Base-by-base conservation (phyloP, 2,113 vertebrate species). In the Brachionichthys hirsutus region DNA sequence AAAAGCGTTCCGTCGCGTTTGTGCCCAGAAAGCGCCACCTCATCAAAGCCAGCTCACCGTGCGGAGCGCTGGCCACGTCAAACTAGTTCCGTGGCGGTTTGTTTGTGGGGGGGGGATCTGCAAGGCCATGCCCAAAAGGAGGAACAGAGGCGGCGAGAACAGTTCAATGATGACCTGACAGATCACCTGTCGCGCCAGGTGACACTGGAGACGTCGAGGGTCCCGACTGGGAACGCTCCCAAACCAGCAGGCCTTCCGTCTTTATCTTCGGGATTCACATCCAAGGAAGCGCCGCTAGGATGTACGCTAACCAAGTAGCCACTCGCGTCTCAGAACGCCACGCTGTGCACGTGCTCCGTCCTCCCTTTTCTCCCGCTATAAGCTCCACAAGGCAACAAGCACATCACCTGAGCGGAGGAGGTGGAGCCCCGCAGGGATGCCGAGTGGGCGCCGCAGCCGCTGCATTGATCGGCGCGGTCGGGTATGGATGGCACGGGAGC, bases 41-140 rank as follows among this genome's bases (percentile, higher is more conserved):
- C 77, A 79, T 87, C 77, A 86, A 81, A 78, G 82, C 74, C 77
- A 77, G 67, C 75, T 75, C 73, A 80, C 78, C 68, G 75, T 67
- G 70, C n/a, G 52, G 60, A 83, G 68, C 61, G 67, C 68, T 19
- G 36, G 77, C 82, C 81, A 84, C 82, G 62, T 77, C 86, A 75
- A 83, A 82, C 72, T 72, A 53, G 64, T 65, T 83, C 68, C 61
- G 70, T 49, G 4, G 42, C 24, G 8, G 24, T 36, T 68, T 46
- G 62, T 67, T 54, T 78, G 73, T 66, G 49, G 24, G 12, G 34
- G 4, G 5, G 4, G 8, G 5, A 65, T 80, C 43, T 59, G 60
- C 50, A 48, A 16, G 16, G 36, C 35, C 1, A 30, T 52, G 63
- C 52, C 61, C 54, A 54, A 55, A 38, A 46, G 58, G 13, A 35